Evolutionary conservation across 2,113 vertebrate species (phyloP).

Genomic region (Pedetes capensis): DNA sequence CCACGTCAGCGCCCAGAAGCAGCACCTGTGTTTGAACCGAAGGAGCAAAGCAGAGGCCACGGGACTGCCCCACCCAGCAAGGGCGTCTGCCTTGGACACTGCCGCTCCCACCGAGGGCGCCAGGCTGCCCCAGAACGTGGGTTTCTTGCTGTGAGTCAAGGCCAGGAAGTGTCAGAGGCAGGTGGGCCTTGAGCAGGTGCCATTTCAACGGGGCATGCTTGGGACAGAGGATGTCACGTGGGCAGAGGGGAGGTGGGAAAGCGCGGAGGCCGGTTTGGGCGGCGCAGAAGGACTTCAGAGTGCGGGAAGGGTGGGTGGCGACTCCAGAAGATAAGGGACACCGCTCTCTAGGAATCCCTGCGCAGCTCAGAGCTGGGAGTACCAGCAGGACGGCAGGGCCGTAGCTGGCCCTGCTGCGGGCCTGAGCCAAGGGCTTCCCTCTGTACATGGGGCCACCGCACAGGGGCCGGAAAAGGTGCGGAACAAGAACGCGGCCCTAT

Average conservation of each 20-base stretch:
- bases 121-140: fast-evolving
- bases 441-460: background rate
- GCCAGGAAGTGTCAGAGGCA: background rate
- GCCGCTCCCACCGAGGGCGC: background rate
- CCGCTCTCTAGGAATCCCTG: no score
- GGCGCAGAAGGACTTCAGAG: no score
- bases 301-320: background rate
- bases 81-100: background rate
- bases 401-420: background rate
- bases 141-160: background rate
- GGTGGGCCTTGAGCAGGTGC: background rate
- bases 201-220: background rate
- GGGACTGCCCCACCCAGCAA: background rate
- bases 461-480: background rate
- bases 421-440: background rate
- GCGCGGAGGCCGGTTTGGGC: no score
- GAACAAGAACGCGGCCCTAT: fast-evolving
- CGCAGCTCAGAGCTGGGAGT: background rate
- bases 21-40: background rate
- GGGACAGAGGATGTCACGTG: background rate
- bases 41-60: background rate
- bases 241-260: background rate
- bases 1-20: no score
- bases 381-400: background rate
- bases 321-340: background rate